Base-by-base conservation (phyloP, 2,888 invertebrate species). In the Drosophila anomelani region DNA sequence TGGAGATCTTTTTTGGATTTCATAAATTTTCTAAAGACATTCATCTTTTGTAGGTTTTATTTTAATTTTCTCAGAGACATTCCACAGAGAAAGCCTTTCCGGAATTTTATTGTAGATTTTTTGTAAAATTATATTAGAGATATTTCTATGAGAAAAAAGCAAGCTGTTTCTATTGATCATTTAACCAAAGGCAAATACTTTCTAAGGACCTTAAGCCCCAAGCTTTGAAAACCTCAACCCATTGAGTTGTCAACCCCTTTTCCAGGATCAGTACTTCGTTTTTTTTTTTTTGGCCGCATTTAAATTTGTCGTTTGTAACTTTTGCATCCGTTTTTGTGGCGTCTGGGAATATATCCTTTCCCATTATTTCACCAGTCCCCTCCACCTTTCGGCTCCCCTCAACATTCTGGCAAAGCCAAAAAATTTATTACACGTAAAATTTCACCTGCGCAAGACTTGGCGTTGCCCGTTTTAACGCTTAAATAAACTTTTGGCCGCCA, bases 381-480 rank as follows among this genome's bases (percentile, higher is more conserved):
- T 13, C 4, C 43, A 12, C 7, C 13, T 3, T 5, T 17, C 13
- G 13, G 8, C 26, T 29, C 36, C 36, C 32, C 26, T n/a, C 46
- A 34, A 54, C 62, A 55, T 64, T 56, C 56, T 64, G 72, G 54
- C 66, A 62, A 78, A 79, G 69, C 77, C 83, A 70, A 81, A 78
- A 80, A 88, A 88, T 87, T 84, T 88, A 88, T 88, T 77, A 68
- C 85, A 75, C 80, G 61, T 75, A 68, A 82, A 88, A 88, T 82
- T 85, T 87, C 76, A 80, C 86, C 82, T 82, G 82, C 68, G 68
- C 61, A 67, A 56, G 64, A n/a, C 67, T 34, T 74, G 60, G 72
- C 75, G 49, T 53, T 64, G 47, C 51, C 64, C 75, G 71, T 76
- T 80, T 82, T 75, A 70, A 79, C 71, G 80, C 77, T 81, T 75